These are phyloP conservation scores for Drosophila micromelanica DNA, from an alignment of 1,140 invertebrate species.

Conservation along the genomic window DNA sequence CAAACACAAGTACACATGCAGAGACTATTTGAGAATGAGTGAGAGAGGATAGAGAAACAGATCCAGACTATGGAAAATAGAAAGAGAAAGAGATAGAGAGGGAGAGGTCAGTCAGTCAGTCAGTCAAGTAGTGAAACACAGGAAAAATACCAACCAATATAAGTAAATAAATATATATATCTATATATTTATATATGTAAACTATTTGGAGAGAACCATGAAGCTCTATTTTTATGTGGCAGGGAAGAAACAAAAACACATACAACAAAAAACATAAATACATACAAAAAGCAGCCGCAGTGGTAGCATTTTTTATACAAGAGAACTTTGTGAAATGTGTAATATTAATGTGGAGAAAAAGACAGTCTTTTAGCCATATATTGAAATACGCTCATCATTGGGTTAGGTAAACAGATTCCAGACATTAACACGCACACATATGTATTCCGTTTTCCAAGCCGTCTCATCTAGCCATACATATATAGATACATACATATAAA, in stretches of 20 bases:
- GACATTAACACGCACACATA: constrained; percentile 19
- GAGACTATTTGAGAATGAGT: constrained; percentile 36
- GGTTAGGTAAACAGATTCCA: constrained; percentile 33
- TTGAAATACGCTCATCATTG: constrained; percentile 40
- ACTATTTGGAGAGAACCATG: constrained; percentile 76
- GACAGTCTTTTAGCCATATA: constrained; percentile 50
- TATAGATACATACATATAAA: constrained; percentile 36
- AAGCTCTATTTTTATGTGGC: constrained; percentile 79
- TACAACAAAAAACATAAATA: constrained; percentile 29
- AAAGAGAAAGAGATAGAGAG: constrained; percentile 29
- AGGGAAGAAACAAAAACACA: constrained; percentile 39
- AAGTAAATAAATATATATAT: constrained; percentile 50
- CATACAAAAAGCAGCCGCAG: constrained; percentile 27
- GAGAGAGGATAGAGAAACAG: constrained; percentile 40
- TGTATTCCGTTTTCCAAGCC: constrained; percentile 45
- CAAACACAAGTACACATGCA: constrained; percentile 50
- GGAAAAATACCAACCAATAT: constrained; percentile 67
- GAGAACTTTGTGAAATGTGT: constrained; percentile 38
- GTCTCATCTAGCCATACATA: constrained; percentile 53
- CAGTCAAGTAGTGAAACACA: constrained; percentile 56
- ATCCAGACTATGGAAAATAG: constrained; percentile 15
- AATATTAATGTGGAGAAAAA: constrained; percentile 20
- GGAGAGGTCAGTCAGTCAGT: constrained; percentile 26
- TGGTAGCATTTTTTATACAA: constrained; percentile 68
- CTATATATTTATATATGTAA: constrained; percentile 73